These are phyloP conservation scores for Priocnemis perturbator DNA, from an alignment of 2,888 invertebrate genomes.

Conservation along the genomic window DNA sequence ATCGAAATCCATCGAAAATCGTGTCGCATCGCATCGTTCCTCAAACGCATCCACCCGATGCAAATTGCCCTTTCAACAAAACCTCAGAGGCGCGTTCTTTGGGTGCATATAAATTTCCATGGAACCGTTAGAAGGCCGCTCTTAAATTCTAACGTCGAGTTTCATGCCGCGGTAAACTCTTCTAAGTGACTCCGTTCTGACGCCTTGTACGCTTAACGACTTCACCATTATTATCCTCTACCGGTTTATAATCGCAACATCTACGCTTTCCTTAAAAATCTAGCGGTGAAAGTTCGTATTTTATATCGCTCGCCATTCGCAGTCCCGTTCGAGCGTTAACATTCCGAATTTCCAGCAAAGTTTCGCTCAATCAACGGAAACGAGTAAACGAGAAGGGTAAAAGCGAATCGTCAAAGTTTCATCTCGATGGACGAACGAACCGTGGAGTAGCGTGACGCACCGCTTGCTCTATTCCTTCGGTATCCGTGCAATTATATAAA, in stretches of 20 bases:
- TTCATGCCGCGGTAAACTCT: slow-evolving; percentile 16
- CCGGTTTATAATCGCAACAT: slow-evolving; percentile 11
- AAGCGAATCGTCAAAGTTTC: too few species aligned
- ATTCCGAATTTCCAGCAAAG: too few species aligned
- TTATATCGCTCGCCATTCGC: too few species aligned
- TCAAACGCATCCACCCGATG: slow-evolving; percentile 13
- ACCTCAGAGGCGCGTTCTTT: background rate
- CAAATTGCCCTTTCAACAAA: slow-evolving; percentile 15
- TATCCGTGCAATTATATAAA: slow-evolving; percentile 59
- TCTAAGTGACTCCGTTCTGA: slow-evolving; percentile 15
- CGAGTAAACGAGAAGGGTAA: too few species aligned
- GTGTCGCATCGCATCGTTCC: background rate
- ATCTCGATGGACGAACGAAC: background rate
- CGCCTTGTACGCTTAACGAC: slow-evolving; percentile 7
- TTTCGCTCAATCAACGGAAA: too few species aligned
- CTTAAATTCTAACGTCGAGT: slow-evolving; percentile 13
- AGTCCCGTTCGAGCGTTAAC: too few species aligned
- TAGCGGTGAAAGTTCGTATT: too few species aligned
- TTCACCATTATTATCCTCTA: background rate
- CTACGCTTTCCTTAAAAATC: background rate
- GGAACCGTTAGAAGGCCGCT: background rate
- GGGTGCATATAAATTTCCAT: background rate
- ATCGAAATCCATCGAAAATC: slow-evolving; percentile 8
- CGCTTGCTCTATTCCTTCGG: slow-evolving; percentile 13
- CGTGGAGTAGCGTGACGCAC: background rate